A percentile compares a stretch with the other conserved stretches of the same genome.
Conservation (phyloP, 2,888 invertebrate species). For the Eutolmus rufibarbis region DNA sequence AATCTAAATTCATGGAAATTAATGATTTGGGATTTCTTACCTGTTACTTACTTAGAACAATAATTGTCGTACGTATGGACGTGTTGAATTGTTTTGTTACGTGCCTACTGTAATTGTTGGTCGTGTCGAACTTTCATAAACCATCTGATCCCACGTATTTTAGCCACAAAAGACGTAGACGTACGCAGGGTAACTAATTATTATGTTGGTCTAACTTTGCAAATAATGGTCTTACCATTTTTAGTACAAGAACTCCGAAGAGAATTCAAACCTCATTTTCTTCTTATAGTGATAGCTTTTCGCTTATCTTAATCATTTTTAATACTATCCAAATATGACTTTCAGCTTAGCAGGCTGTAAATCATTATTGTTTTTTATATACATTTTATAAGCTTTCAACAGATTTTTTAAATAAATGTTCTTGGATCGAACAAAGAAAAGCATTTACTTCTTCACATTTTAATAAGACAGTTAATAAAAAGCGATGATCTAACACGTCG, state of each 20-base stretch:
- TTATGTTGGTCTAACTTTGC: background rate
- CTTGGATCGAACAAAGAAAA: no score
- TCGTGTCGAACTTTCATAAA: background rate
- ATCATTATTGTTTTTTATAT: no score
- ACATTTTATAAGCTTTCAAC: no score
- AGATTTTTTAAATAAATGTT: no score
- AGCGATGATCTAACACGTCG: no score
- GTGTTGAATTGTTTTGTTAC: background rate
- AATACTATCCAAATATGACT: background rate
- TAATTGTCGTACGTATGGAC: background rate
- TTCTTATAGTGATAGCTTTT: background rate
- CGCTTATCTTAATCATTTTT: background rate
- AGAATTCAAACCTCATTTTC: background rate
- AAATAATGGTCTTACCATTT: background rate
- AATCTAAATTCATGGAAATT: background rate
- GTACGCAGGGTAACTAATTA: background rate
- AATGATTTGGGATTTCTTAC: background rate
- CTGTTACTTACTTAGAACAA: background rate
- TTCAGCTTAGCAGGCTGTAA: background rate
- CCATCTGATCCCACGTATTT: background rate
- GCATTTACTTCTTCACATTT: no score
- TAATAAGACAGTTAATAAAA: no score
- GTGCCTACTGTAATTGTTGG: background rate
- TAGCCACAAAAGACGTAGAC: background rate
- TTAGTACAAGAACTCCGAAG: background rate